Evolutionary conservation across 2,113 vertebrate genomes (phyloP), one percentile per base, ranked within the genome.

Genomic region (Murina feae): DNA sequence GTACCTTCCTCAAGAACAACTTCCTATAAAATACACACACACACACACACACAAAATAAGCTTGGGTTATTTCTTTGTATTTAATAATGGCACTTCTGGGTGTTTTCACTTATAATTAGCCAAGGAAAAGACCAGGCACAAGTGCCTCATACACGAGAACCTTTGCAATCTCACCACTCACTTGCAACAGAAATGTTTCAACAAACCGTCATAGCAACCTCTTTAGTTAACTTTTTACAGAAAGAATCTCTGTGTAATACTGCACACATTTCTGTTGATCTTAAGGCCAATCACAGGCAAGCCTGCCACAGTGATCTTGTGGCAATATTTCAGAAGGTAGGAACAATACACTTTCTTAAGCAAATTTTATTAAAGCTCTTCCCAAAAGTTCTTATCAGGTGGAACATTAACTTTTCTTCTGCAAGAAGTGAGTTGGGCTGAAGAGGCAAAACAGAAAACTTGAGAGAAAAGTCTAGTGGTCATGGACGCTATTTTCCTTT

Each of bases 1-100:
- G 99, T 99, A 95, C 99, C 99, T 63, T 98, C 98, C 96, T 98
- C 97, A 87, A 99, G 98, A 93, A 99, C 98, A 21, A 97, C 97
- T 98, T 99, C 98, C 99, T 99, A 93, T 80, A 96, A 18, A 93
- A 90, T 84, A 87, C 69, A 60, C 23, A 60, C 58, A 60, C 58
- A n/a, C n/a, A n/a, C 55, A 58, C 6, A 58, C 23, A 60, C 58
- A 60, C 58, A 65, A 72, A 93, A 93, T 1, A 79, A 66, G 25
- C 74, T 12, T 35, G 80, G 0, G 23, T 95, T 85, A 88, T 69
- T 53, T 90, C 35, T 84, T 78, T 89, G 21, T n/a, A 86, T 6
- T 35, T 47, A 71, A 14, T 9, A 83, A 1, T 20, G 49, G 9
- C 3, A 25, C 53, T 47, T 37, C 5, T n/a, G 44, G 23, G 51